phyloP scores from a whole-genome alignment of 2,797 vertebrate species.

The Anguilla obscura region DNA sequence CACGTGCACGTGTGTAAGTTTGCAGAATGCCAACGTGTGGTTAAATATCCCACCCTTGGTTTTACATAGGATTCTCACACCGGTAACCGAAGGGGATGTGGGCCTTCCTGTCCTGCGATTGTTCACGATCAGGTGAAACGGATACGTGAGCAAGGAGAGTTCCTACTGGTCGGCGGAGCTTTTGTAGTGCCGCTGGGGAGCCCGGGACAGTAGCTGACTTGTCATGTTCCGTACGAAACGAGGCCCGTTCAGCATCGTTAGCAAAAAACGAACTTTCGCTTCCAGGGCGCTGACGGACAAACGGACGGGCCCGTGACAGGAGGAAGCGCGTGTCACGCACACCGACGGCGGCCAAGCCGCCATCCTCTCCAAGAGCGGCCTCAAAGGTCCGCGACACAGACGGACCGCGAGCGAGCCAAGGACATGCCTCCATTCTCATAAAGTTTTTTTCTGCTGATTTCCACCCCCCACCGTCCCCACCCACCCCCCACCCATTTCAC shows the following conservation, averaged over 20 bases:
- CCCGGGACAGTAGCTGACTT: slow-evolving; percentile 62
- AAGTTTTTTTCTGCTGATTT: not conserved
- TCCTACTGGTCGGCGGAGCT: slow-evolving; percentile 43
- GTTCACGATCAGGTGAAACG: slow-evolving; percentile 70
- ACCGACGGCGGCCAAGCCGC: slow-evolving; percentile 16
- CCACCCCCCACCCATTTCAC: not conserved
- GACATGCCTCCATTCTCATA: not conserved
- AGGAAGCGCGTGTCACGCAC: slow-evolving; percentile 54
- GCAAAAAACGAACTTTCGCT: slow-evolving; percentile 61
- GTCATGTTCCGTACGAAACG: slow-evolving; percentile 52
- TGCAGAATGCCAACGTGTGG: not conserved
- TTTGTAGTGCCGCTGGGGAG: slow-evolving; percentile 43
- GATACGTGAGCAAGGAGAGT: slow-evolving; percentile 66
- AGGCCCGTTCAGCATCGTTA: slow-evolving; percentile 59
- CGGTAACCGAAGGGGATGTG: slow-evolving; percentile 52
- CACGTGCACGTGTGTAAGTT: not conserved
- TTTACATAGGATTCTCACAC: slow-evolving; percentile 17
- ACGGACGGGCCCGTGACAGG: slow-evolving; percentile 44
- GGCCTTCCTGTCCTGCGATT: slow-evolving; percentile 62
- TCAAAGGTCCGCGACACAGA: slow-evolving; percentile 11
- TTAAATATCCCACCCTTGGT: slow-evolving; percentile 11
- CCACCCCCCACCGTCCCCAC: not conserved
- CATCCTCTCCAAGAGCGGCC: slow-evolving; percentile 3
- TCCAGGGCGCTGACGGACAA: slow-evolving; percentile 61
- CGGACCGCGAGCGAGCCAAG: not conserved